These are phyloP conservation scores for Platycheirus albimanus DNA, from an alignment of 2,888 invertebrate species.

Conservation along the genomic window DNA sequence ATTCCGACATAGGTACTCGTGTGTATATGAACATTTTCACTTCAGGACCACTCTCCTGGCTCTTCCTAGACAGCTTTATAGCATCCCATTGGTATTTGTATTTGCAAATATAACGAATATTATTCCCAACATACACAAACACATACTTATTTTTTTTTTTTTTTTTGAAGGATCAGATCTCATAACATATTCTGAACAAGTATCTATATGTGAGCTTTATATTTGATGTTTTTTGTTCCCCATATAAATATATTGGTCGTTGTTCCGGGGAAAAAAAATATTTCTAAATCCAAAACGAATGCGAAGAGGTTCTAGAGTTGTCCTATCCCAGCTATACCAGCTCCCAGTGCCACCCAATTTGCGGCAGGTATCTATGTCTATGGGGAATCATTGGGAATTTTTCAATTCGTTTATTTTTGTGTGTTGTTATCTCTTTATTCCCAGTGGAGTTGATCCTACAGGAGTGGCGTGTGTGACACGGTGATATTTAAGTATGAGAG, in stretches of 20 bases:
- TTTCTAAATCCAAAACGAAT: slow-evolving; percentile 57
- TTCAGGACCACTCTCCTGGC: no score
- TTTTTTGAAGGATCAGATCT: slow-evolving; percentile 41
- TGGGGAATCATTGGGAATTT: slow-evolving; percentile 63
- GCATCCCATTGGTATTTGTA: slow-evolving; percentile 19
- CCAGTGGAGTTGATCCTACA: slow-evolving; percentile 7
- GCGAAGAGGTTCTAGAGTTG: not conserved
- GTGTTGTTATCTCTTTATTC: not conserved
- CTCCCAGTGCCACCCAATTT: slow-evolving; percentile 47
- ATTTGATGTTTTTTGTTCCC: slow-evolving; percentile 13
- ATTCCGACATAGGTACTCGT: no score
- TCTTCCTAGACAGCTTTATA: not conserved
- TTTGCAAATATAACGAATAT: slow-evolving; percentile 53
- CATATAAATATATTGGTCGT: slow-evolving; percentile 12
- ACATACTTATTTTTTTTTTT: slow-evolving; percentile 27
- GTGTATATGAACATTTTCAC: no score
- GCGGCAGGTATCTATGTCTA: slow-evolving; percentile 46
- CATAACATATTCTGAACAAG: slow-evolving; percentile 64
- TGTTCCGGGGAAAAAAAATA: slow-evolving; percentile 36
- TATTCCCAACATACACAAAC: not conserved
- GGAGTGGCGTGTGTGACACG: not conserved
- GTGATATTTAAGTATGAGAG: slow-evolving; percentile 2
- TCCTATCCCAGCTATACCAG: no score
- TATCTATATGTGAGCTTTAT: slow-evolving; percentile 41
- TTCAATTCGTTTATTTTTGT: slow-evolving; percentile 59